Percentiles rank a stretch among this genome's conserved stretches.
Evolutionary conservation across 2,888 invertebrate species (phyloP).

Genomic region (Pediacus dermestoides): DNA sequence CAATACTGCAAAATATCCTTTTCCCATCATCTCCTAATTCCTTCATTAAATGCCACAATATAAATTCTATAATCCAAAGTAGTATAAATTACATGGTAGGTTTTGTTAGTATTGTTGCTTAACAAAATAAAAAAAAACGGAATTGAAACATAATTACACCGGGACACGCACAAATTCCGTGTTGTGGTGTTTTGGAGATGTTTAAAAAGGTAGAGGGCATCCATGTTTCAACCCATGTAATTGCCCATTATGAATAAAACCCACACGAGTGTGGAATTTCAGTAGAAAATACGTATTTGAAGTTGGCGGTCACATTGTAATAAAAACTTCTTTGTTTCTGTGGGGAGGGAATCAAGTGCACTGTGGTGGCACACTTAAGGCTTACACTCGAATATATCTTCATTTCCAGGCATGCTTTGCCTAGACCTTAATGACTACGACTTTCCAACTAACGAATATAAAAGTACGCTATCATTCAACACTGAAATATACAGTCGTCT

Average conservation of each 20-base stretch:
- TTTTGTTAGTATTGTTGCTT: too few relatives aligned
- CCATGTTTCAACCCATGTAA: conserved; percentile 24
- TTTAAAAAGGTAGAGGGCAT: conserved; percentile 5
- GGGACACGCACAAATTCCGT: not conserved
- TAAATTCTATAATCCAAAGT: too few relatives aligned
- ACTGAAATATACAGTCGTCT: conserved; percentile 36
- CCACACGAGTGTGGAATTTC: conserved; percentile 13
- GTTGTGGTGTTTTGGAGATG: not conserved
- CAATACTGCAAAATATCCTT: too few relatives aligned
- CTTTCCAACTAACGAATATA: conserved; percentile 40
- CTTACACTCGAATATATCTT: conserved; percentile 11
- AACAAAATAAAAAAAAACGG: conserved; percentile 1
- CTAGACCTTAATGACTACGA: conserved; percentile 36
- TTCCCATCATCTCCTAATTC: too few relatives aligned
- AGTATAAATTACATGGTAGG: too few relatives aligned
- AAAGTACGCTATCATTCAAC: conserved; percentile 39
- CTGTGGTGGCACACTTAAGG: conserved; percentile 12
- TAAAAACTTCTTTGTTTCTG: conserved; percentile 30
- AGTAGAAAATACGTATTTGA: conserved; percentile 18
- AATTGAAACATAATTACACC: not conserved
- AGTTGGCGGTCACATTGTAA: conserved; percentile 21
- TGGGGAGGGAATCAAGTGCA: conserved; percentile 17
- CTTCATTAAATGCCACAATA: too few relatives aligned
- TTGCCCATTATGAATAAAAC: conserved; percentile 28
- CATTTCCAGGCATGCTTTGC: conserved; percentile 29